These are phyloP conservation scores for Podotricha telesiphe DNA, from an alignment of 2,888 invertebrate genomes.

Conservation along the genomic window DNA sequence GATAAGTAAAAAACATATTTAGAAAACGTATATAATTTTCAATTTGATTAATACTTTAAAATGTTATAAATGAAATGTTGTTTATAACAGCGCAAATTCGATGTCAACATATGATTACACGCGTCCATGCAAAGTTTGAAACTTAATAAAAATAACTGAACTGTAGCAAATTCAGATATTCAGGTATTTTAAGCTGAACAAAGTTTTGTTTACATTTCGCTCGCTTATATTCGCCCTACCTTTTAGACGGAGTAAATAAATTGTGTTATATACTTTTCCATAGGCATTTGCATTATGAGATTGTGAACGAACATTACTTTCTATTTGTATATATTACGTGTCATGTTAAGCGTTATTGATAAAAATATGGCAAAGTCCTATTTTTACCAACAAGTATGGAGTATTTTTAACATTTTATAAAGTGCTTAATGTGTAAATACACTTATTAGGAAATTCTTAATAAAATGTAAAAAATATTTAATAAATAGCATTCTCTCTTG, in stretches of 20 bases:
- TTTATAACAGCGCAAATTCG: slow-evolving; percentile 1
- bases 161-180: slow-evolving; percentile 23
- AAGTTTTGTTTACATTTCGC: slow-evolving; percentile 17
- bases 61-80: background rate
- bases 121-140: slow-evolving; percentile 10
- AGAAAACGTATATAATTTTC: no score
- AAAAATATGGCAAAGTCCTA: background rate
- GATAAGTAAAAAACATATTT: no score
- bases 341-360: background rate
- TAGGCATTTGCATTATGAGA: slow-evolving; percentile 22
- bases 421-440: no score
- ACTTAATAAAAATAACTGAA: slow-evolving; percentile 21
- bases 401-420: no score
- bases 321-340: slow-evolving; percentile 6
- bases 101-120: background rate
- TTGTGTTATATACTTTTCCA: slow-evolving; percentile 20
- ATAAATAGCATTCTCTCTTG: no score
- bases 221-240: slow-evolving; percentile 12
- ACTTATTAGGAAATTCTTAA: no score
- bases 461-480: no score
- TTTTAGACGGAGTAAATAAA: slow-evolving; percentile 27
- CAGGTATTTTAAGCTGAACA: slow-evolving; percentile 14
- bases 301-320: slow-evolving; percentile 17
- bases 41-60: no score
- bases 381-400: background rate